Conservation (phyloP, 2,888 invertebrate species). For the Encarsia formosa region DNA sequence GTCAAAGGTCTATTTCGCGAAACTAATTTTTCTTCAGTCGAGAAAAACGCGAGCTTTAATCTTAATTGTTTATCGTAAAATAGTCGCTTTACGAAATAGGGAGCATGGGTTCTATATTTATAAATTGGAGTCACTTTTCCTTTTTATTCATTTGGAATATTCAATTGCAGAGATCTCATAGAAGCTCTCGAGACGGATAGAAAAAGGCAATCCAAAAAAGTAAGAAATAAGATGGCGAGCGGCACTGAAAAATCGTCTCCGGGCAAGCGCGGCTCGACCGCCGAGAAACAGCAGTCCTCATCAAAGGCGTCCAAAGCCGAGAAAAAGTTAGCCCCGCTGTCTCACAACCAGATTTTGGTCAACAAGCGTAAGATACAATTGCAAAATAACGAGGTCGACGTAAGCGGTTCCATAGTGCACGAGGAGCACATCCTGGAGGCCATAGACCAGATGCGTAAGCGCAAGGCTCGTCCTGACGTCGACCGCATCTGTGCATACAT, state of each 20-base stretch:
- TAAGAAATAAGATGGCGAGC: slow-evolving; percentile 9
- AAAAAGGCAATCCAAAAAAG: slow-evolving; percentile 16
- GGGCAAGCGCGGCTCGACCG: neutral
- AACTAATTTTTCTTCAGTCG: no score
- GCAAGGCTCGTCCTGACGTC: slow-evolving; percentile 81
- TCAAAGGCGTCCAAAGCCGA: no score
- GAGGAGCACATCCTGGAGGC: slow-evolving; percentile 76
- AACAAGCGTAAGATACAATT: no score
- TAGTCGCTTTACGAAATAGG: no score
- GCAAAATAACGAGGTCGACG: no score
- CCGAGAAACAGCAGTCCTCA: neutral
- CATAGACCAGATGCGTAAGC: slow-evolving; percentile 76
- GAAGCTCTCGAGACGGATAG: no score
- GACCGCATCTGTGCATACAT: slow-evolving; percentile 80
- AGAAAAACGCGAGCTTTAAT: no score
- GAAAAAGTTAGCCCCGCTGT: neutral
- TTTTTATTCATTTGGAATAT: slow-evolving; percentile 11
- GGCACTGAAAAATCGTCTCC: neutral
- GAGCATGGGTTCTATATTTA: slow-evolving; percentile 18
- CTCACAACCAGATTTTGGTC: no score
- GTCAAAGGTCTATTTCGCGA: no score
- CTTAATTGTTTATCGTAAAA: no score
- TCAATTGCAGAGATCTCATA: neutral
- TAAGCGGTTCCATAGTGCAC: slow-evolving; percentile 54
- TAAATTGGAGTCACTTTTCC: slow-evolving; percentile 1